Evolutionary conservation across 1,140 invertebrate species (phyloP).

Genomic region (Drosophila prosaltans): DNA sequence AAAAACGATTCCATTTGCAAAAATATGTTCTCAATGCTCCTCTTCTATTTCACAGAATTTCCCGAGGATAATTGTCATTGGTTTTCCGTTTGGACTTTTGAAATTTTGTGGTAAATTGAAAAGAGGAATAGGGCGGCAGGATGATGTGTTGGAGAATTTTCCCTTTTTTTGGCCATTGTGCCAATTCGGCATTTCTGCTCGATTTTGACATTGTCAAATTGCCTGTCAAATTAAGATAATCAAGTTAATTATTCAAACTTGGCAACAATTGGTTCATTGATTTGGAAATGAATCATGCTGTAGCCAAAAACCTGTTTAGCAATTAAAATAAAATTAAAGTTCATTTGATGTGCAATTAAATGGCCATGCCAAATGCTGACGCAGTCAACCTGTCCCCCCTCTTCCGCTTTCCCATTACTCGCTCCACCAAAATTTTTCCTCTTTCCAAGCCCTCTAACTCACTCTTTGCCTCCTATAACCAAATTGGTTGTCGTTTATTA

Average conservation of each 20-base stretch:
- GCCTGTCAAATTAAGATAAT: constrained; percentile 29
- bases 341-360: constrained; percentile 77
- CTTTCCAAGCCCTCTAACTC: constrained; percentile 24
- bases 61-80: constrained; percentile 38
- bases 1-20: constrained; percentile 41
- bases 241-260: constrained; percentile 18
- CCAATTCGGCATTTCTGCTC: constrained; percentile 4
- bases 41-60: constrained; percentile 15
- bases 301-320: constrained; percentile 56
- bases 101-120: constrained; percentile 1
- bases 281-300: constrained; percentile 19
- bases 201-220: constrained; percentile 11
- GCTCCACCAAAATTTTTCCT: too few species aligned
- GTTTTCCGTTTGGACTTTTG: constrained; percentile 23
- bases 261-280: constrained; percentile 25
- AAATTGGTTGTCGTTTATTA: constrained; percentile 64
- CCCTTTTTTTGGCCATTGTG: not conserved
- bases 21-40: constrained; percentile 35
- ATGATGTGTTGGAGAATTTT: not conserved
- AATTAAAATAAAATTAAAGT: constrained; percentile 76
- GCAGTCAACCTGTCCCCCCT: constrained; percentile 27
- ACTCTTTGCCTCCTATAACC: constrained; percentile 1
- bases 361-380: constrained; percentile 45
- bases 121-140: not conserved
- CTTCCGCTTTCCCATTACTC: not conserved